Evolutionary conservation across 1,140 invertebrate species (phyloP), one percentile per base, ranked within the genome.

Genomic region (Bemisia tabaci): DNA sequence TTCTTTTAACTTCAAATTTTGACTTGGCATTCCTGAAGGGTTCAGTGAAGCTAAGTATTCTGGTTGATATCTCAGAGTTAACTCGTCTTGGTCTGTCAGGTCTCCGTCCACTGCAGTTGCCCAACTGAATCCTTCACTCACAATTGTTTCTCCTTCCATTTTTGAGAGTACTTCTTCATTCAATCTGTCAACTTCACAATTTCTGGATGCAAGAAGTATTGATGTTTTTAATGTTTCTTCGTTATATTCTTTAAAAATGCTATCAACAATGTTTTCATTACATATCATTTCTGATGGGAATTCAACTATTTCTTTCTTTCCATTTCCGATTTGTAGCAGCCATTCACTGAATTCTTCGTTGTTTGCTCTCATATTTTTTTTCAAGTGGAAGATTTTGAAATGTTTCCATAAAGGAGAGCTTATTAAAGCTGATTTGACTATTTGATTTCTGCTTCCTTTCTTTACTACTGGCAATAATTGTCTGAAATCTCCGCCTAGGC

Each of bases 391-490:
- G 5, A 48, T 64, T 48, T 64, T 64, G 48, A 64, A 39, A 27
- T 22, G 23, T 33, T 26, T 26, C 63, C 63, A 64, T 23, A 48
- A 39, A 2, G 63, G 26, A 24, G 26, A 39, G 48, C 22, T 12
- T 48, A 39, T 58, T 22, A 64, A 24, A 22, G n/a, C 24, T 17
- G 26, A 23, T 22, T 64, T 0, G 27, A 64, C 21, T 21, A 33
- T 64, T 22, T 33, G 63, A 22, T n/a, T 2, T 24, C 63, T 33
- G 21, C 12, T 33, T n/a, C 63, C 63, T 22, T 48, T 21, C 27
- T 26, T 21, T 26, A 33, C 63, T n/a, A 64, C 33, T 64, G 63
- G 63, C 24, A 64, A 64, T 22, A 64, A 26, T 64, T 64, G 63
- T 22, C n/a, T 21, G 12, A 64, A 64, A 64, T 64, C 63, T 21